Percentiles rank a stretch among this genome's conserved stretches.
phyloP scores from a whole-genome alignment of 1,140 invertebrate genomes.

The Trichoplusia ni region DNA sequence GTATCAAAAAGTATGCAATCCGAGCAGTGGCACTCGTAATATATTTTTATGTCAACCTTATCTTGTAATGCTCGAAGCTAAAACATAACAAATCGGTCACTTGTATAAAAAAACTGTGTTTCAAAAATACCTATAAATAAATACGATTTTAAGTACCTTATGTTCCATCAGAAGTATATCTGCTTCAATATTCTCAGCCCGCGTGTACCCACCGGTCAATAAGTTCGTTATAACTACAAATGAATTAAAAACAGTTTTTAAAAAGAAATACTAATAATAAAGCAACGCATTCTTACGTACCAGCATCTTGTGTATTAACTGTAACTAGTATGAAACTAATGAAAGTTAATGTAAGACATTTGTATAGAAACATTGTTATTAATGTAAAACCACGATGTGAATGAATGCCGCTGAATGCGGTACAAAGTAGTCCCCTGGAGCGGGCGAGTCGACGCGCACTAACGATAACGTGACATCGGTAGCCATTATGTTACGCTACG shows the following conservation, averaged over 20 bases:
- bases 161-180: neutral
- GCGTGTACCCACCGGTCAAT: neutral
- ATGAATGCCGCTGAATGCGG: neutral
- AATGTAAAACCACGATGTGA: neutral
- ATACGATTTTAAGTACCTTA: neutral
- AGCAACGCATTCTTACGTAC: neutral
- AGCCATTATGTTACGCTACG: neutral
- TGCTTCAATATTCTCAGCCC: neutral
- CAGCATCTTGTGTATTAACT: neutral
- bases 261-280: neutral
- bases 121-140: neutral
- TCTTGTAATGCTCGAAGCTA: neutral
- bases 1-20: conserved; percentile 88
- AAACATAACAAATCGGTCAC: neutral
- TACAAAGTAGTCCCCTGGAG: neutral
- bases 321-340: neutral
- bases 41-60: conserved; percentile 76
- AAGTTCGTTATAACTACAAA: conserved; percentile 4
- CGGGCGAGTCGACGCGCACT: neutral
- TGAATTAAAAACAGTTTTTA: neutral
- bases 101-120: neutral
- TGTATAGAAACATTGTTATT: conserved; percentile 8
- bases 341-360: neutral
- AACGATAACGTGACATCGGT: conserved; percentile 3
- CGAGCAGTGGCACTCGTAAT: conserved; percentile 91